A percentile compares a stretch with the other conserved stretches of the same genome.
Conservation (phyloP, 2,113 vertebrate genomes). For the Grus americana region DNA sequence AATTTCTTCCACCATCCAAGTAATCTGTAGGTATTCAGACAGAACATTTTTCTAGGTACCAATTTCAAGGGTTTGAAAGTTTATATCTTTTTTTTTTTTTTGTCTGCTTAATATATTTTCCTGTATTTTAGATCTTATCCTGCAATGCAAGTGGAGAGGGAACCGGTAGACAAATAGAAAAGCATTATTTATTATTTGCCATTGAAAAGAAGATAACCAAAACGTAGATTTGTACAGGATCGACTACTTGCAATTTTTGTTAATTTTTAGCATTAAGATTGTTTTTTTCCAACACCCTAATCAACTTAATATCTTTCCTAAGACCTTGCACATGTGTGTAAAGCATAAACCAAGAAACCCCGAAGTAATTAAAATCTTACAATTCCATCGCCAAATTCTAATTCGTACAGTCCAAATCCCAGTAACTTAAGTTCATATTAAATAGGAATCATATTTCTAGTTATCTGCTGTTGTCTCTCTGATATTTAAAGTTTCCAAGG, state of each 20-base stretch:
- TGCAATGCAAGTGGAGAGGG: neutral
- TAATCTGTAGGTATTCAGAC: neutral
- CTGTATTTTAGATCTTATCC: neutral
- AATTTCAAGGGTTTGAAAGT: neutral
- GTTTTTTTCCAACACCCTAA: neutral
- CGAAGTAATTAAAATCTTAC: neutral
- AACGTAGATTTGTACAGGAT: neutral
- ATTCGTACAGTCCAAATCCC: neutral
- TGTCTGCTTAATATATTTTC: neutral
- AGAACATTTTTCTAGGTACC: neutral
- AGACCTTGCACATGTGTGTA: neutral
- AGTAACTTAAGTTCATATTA: neutral
- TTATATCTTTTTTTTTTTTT: neutral
- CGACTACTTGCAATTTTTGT: neutral
- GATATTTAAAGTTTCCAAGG: neutral
- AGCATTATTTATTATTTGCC: neutral
- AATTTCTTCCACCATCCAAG: neutral
- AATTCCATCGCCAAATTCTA: neutral
- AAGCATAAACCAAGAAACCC: neutral
- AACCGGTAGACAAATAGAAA: conserved; percentile 1
- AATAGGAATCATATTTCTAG: neutral
- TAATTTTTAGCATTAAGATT: neutral
- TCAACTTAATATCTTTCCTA: neutral
- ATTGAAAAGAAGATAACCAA: neutral
- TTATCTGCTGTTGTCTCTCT: neutral